Conservation (phyloP, 1,140 invertebrate species). For the Bombus impatiens region DNA sequence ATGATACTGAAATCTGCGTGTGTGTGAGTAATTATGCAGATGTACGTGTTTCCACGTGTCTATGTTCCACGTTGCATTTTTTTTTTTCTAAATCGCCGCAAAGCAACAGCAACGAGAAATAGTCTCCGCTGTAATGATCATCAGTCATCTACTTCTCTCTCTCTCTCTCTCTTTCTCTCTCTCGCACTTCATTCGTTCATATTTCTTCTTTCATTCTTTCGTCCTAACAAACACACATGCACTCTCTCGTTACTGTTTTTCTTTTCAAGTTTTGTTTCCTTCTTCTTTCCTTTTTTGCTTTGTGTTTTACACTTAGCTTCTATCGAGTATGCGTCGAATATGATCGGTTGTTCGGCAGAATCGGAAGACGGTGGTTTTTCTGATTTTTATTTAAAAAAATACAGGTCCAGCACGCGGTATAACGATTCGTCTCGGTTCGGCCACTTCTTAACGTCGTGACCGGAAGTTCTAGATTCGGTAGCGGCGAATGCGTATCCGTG, state of each 20-base stretch:
- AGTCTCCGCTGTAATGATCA: neutral
- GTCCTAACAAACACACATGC: neutral
- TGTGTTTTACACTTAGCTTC: neutral
- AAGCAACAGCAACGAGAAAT: constrained; percentile 3
- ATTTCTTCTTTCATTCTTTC: neutral
- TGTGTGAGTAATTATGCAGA: too few relatives aligned
- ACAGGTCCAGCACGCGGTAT: constrained; percentile 30
- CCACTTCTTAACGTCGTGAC: neutral
- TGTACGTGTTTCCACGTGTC: neutral
- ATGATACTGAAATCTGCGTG: neutral
- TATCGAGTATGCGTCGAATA: neutral
- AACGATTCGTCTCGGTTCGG: constrained; percentile 19
- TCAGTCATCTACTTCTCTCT: neutral
- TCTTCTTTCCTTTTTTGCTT: neutral
- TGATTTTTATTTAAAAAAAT: constrained; percentile 45
- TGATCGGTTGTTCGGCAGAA: neutral
- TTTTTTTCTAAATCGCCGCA: neutral
- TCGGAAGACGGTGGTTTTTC: constrained; percentile 7
- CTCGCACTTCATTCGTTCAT: too few relatives aligned
- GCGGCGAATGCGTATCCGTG: constrained; percentile 26
- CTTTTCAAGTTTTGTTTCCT: neutral
- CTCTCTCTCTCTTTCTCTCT: neutral
- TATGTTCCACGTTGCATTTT: neutral
- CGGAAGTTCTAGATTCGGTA: constrained; percentile 3
- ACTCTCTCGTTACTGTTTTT: neutral